Evolutionary conservation across 1,140 invertebrate genomes (phyloP), one percentile per base, ranked within the genome.

Genomic region (Phortica variegata): DNA sequence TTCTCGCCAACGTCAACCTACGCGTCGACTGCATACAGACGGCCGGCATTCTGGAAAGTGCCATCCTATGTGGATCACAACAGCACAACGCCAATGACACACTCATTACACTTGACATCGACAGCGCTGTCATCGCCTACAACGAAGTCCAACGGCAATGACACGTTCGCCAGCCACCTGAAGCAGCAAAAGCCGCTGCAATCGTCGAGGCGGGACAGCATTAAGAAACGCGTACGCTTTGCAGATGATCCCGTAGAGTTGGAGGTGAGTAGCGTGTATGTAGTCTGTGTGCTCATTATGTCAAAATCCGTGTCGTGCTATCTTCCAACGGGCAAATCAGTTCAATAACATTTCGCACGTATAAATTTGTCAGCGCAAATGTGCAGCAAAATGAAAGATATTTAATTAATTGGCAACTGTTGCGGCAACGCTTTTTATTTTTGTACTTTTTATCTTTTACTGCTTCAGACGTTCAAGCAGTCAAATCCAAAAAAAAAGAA

Each of bases 41-140:
- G 82, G 57, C 83, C 83, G 46, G 77, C 83, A 33, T 84, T 84
- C 71, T 84, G 83, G 83, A 79, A 79, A 48, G 73, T 80, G 44
- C 79, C 80, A 9, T 76, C 79, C 52, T 79, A 79, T 47, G 65
- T 76, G 33, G 33, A 44, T 46, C 44, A 53, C 36, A 38, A 23
- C 9, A 37, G 23, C 10, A 36, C 37, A 7, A 16, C 20, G 17
- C 16, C 10, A 16, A 8, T 3, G 17, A 38, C 16, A 38, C 36
- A 13, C 16, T 17, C 9, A 38, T 3, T 18, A 17, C 13, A 13
- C 3, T 17, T 49, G 18, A n/a, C 32, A 21, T 13, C 38, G 38
- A 19, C 54, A n/a, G 6, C 21, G 10, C 9, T 15, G 9, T 21
- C 49, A 3, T 12, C 39, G 8, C 23, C 18, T 12, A 26, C 23